Base-by-base conservation (phyloP, 2,113 vertebrate genomes). In the Eptesicus fuscus region DNA sequence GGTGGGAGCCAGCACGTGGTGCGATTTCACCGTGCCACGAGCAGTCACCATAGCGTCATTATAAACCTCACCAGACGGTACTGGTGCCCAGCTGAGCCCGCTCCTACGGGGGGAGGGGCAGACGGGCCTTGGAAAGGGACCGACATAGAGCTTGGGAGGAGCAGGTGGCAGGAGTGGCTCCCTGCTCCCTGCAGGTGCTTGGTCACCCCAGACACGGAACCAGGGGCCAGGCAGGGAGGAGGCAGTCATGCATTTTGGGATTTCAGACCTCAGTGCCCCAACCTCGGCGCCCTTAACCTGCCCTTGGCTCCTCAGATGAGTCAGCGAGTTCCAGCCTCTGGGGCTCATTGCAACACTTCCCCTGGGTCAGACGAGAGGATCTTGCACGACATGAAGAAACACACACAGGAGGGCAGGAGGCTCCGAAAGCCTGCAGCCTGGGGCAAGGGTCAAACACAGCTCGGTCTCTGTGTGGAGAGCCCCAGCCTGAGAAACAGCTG, bases 281-380 rank as follows among this genome's bases (percentile, higher is more conserved):
- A 23, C 14, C 77, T 86, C 61, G 2, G 35, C 86, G 89, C 59
- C 95, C 92, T 92, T 93, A n/a, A 83, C 77, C 96, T 96, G 92
- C 80, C 97, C 95, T 96, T 96, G 93, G 82, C 74, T 92, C 73
- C 30, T 53, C 30, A 25, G 61, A 94, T 95, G 95, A 97, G 40
- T 96, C 92, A 94, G 96, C 96, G 93, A 69, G 83, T 83, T 56
- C 49, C 23, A 65, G 71, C 25, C 80, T 69, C 95, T 78, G 76
- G 80, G 35, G 95, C 51, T 61, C 47, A 16, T 67, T 78, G 83
- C 35, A 0, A 69, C 95, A 93, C 65, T 42, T 94, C 93, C 89
- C 65, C 25, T 10, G 91, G 91, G 89, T 53, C 44, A 42, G 51
- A 42, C 65, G 14, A 80, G 89, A 89, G 85, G 83, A 76, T 93